These are phyloP conservation scores for Hippolais icterina DNA, from an alignment of 2,113 vertebrate species.

Conservation along the genomic window DNA sequence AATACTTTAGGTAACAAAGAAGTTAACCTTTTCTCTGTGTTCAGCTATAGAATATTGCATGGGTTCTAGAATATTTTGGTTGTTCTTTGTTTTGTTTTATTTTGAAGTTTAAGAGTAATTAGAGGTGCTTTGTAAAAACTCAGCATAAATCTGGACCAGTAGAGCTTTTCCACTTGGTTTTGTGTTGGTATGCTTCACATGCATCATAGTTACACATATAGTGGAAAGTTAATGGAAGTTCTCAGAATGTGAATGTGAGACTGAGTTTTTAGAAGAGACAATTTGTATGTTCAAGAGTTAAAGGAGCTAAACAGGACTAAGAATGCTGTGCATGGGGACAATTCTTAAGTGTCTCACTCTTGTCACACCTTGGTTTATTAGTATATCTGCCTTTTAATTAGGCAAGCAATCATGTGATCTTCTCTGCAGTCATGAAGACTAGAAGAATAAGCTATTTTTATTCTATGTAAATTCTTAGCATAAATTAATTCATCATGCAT, in stretches of 20 bases:
- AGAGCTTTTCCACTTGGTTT: neutral
- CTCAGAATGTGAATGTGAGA: neutral
- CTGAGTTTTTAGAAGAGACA: neutral
- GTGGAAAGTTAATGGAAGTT: neutral
- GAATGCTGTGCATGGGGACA: neutral
- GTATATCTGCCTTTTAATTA: conserved; percentile 46
- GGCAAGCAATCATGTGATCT: neutral
- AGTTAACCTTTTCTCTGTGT: neutral
- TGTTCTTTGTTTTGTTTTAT: neutral
- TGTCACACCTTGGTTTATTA: conserved; percentile 47
- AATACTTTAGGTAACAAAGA: neutral
- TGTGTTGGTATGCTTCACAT: neutral
- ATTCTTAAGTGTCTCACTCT: neutral
- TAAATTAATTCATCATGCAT: conserved; percentile 18
- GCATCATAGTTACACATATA: neutral
- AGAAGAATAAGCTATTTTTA: conserved; percentile 44
- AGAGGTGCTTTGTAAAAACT: neutral
- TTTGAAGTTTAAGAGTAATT: neutral
- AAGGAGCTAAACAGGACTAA: neutral
- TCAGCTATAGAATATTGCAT: neutral
- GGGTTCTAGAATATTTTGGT: neutral
- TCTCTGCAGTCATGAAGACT: neutral
- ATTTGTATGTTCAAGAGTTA: neutral
- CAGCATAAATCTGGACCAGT: neutral
- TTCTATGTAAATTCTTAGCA: conserved; percentile 4